Evolutionary conservation across 2,113 vertebrate genomes (phyloP).

Genomic region (Hyperoodon ampullatus): DNA sequence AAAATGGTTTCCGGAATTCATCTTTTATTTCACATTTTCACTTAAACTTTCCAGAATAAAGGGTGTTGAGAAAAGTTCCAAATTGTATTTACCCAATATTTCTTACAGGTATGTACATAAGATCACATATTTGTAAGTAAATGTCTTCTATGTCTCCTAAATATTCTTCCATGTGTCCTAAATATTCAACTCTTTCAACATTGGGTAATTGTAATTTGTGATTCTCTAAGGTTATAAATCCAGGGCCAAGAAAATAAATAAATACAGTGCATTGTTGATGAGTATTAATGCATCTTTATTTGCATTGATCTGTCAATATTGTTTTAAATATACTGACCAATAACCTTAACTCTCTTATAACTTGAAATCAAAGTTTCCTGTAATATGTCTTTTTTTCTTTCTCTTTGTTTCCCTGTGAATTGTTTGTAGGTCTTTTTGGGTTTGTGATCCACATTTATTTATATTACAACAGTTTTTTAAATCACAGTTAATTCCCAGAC

Average conservation of each 20-base stretch:
- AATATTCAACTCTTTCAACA: neutral
- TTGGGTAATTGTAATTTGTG: neutral
- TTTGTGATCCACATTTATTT: slow-evolving; percentile 61
- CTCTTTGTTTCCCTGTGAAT: neutral
- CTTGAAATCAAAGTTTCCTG: neutral
- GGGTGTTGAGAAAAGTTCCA: neutral
- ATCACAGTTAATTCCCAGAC: slow-evolving; percentile 46
- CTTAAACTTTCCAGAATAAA: slow-evolving; percentile 25
- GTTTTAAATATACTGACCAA: neutral
- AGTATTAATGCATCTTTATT: neutral
- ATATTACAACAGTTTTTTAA: slow-evolving; percentile 5
- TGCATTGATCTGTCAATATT: neutral
- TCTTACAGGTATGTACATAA: neutral
- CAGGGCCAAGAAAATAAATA: neutral
- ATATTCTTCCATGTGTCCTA: neutral
- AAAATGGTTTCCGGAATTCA: neutral
- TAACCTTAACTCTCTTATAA: neutral
- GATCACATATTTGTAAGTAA: slow-evolving; percentile 6
- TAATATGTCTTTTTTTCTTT: neutral
- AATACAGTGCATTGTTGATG: neutral
- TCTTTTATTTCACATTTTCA: neutral
- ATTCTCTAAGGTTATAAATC: neutral
- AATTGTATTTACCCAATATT: neutral
- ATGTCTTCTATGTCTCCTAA: neutral
- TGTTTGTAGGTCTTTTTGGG: neutral